Conservation (phyloP, 2,888 invertebrate genomes). For the Odontocerum albicorne region DNA sequence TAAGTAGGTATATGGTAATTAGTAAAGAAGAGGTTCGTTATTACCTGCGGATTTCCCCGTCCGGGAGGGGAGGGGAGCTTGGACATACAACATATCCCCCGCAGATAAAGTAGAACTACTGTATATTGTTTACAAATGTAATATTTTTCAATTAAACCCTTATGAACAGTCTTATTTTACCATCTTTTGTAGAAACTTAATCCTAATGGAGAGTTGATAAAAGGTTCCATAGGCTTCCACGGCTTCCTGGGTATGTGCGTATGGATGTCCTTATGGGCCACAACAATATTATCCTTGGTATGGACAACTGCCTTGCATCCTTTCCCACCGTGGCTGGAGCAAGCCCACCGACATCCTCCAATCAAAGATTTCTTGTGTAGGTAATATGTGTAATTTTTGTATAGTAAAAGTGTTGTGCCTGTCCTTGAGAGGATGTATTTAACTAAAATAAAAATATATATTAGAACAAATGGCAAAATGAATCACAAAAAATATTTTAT, state of each 20-base stretch:
- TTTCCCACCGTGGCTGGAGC: constrained; percentile 37
- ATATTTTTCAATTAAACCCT: background rate
- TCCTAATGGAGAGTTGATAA: constrained; percentile 13
- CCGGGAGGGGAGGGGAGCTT: too few species aligned
- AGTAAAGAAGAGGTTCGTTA: too few species aligned
- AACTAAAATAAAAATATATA: constrained; percentile 10
- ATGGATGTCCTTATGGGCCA: constrained; percentile 35
- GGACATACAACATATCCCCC: too few species aligned
- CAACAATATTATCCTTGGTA: constrained; percentile 40
- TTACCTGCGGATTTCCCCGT: too few species aligned
- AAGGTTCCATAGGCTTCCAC: constrained; percentile 11
- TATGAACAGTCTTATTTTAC: constrained; percentile 1
- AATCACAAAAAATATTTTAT: too few species aligned
- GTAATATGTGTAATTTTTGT: constrained; percentile 20
- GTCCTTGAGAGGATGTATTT: constrained; percentile 19
- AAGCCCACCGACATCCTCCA: constrained; percentile 39
- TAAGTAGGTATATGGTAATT: too few species aligned
- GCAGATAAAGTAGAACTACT: too few species aligned
- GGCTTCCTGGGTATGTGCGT: constrained; percentile 32
- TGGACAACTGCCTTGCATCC: constrained; percentile 43
- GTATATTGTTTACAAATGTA: background rate
- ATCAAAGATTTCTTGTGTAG: constrained; percentile 22
- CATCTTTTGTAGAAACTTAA: constrained; percentile 18
- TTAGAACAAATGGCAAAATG: too few species aligned
- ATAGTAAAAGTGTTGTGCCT: constrained; percentile 20